Conservation (phyloP, 2,888 invertebrate genomes). For the Branchellion lobata region DNA sequence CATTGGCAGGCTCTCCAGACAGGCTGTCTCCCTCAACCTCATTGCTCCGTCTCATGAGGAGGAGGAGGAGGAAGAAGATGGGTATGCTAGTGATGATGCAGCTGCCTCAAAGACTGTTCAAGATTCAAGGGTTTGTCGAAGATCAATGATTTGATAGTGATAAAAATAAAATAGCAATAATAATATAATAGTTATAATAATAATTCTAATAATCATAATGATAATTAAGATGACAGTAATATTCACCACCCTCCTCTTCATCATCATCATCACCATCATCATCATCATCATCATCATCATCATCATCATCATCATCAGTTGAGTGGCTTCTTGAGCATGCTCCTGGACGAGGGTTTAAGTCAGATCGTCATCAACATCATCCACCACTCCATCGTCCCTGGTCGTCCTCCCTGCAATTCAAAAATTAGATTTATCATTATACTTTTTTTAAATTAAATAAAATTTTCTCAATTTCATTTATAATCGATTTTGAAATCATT, state of each 20-base stretch:
- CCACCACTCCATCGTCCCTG: not conserved
- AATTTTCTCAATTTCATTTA: not conserved
- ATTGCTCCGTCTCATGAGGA: not conserved
- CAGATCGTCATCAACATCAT: conserved; percentile 5
- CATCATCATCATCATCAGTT: not conserved
- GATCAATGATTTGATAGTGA: not conserved
- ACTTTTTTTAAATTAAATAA: no score
- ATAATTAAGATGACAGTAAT: no score
- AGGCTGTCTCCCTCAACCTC: not conserved
- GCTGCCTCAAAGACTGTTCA: no score
- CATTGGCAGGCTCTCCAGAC: not conserved
- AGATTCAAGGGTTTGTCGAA: not conserved
- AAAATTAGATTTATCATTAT: no score
- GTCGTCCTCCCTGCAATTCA: not conserved
- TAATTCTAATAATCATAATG: no score
- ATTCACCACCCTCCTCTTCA: no score
- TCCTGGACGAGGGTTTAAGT: not conserved
- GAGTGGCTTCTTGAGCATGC: not conserved
- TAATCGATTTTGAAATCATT: not conserved
- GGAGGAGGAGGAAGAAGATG: not conserved
- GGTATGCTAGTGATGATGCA: not conserved
- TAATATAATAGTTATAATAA: no score
- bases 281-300: no score
- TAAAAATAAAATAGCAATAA: not conserved
- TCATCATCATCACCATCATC: no score